A percentile compares a stretch with the other conserved stretches of the same genome.
phyloP scores from a whole-genome alignment of 2,113 vertebrate genomes.

The Gorilla gorilla region DNA sequence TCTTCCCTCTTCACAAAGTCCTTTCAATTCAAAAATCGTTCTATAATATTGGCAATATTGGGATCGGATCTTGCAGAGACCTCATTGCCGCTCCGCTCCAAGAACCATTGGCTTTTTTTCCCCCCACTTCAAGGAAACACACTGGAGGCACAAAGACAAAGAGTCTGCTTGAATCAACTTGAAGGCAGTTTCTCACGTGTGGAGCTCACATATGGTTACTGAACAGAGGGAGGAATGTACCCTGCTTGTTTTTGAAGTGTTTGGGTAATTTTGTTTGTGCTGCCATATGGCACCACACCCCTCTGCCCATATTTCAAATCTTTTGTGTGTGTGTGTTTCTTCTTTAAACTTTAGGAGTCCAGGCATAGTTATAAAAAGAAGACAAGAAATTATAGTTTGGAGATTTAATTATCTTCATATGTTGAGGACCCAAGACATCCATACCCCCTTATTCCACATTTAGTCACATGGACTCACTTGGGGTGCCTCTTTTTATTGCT shows the following conservation, averaged over 20 bases:
- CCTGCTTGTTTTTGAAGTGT: conserved; percentile 66
- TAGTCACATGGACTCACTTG: conserved; percentile 27
- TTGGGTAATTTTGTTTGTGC: conserved; percentile 63
- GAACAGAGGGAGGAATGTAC: neutral
- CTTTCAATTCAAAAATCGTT: neutral
- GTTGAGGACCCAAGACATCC: conserved; percentile 30
- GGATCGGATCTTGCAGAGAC: neutral
- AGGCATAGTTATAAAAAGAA: conserved; percentile 56
- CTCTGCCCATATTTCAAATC: conserved; percentile 62
- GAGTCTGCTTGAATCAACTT: neutral
- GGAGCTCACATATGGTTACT: conserved; percentile 53
- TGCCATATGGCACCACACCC: conserved; percentile 65
- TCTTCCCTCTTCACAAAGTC: neutral
- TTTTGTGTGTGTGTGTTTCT: neutral
- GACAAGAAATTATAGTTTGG: conserved; percentile 40
- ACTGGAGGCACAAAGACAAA: conserved; percentile 1
- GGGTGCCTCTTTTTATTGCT: conserved; percentile 50
- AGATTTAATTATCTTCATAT: conserved; percentile 69
- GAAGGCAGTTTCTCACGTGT: neutral
- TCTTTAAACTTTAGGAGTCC: conserved; percentile 34
- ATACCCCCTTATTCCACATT: neutral
- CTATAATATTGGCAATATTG: neutral
- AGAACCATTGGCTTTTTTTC: neutral
- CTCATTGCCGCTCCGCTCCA: neutral
- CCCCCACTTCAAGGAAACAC: neutral